Conservation (phyloP, 2,113 vertebrate genomes). For the Pleuronectes platessa region DNA sequence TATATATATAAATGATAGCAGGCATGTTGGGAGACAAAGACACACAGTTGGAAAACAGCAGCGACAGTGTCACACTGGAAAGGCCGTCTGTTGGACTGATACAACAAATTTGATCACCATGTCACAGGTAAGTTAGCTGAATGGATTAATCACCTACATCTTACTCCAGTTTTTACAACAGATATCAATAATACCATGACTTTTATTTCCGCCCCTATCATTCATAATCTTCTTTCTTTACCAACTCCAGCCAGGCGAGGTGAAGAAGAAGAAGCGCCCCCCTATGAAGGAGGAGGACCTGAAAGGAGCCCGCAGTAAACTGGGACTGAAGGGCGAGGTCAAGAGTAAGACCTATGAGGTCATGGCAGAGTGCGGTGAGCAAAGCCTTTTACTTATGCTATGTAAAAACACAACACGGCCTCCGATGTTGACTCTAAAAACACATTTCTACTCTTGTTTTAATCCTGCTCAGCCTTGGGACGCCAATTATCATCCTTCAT, state of each 20-base stretch:
- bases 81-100: slow-evolving; percentile 6
- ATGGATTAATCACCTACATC: background rate
- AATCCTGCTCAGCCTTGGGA: too few species aligned
- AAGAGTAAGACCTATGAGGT: slow-evolving; percentile 99
- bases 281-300: slow-evolving; percentile 95
- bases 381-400: background rate
- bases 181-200: fast-evolving
- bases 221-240: background rate
- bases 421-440: too few species aligned
- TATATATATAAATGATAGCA: slow-evolving; percentile 71
- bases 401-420: background rate
- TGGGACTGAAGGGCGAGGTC: slow-evolving; percentile 90
- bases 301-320: slow-evolving; percentile 92
- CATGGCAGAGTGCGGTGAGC: slow-evolving; percentile 93
- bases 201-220: background rate
- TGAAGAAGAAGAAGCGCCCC: slow-evolving; percentile 95
- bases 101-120: slow-evolving; percentile 73
- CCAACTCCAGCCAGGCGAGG: slow-evolving; percentile 73
- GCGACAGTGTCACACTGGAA: slow-evolving; percentile 1
- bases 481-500: too few species aligned
- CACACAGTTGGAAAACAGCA: slow-evolving; percentile 26
- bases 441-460: too few species aligned
- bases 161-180: background rate
- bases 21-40: slow-evolving; percentile 28
- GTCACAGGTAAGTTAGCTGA: slow-evolving; percentile 87